Evolutionary conservation across 2,888 invertebrate species (phyloP), one percentile per base, ranked within the genome.

Genomic region (Drosophila prostipennis): DNA sequence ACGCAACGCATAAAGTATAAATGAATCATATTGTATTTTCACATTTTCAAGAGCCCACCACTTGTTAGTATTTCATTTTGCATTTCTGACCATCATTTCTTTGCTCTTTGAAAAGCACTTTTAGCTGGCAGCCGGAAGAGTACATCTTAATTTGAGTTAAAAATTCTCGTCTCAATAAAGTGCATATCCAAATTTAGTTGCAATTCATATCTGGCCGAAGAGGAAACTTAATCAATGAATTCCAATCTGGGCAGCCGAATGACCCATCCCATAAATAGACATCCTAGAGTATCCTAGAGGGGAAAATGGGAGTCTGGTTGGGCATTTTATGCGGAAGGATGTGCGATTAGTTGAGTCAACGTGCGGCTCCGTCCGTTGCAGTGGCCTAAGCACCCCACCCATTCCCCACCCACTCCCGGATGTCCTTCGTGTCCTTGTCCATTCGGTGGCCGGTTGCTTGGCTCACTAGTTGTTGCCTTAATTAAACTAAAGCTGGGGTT

Each of bases 341-440:
- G 87, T 87, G 85, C 82, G 87, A 83, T 83, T 83, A 81, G 87
- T 87, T 83, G 85, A 83, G 82, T 79, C 84, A 86, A 82, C 79
- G 84, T 78, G 65, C 59, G 53, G 56, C 73, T 40, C 48, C 52
- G 42, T 23, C n/a, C 34, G 23, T 49, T 48, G 42, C 57, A 58
- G 39, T 52, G 52, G 29, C 64, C 63, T 36, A 13, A 14, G 26
- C 34, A 40, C 61, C 42, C 11, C 34, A 16, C 26, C 11, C 34
- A 16, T 16, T 48, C 60, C 51, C 11, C 36, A n/a, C 34, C 26
- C 59, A 10, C 14, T 34, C 6, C 14, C 42, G 8, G 6, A 14
- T 23, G 23, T 26, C 34, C 49, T 37, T 16, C 63, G 59, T 60
- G 59, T 42, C 57, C 43, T 52, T 51, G 64, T 72, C 67, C 74